Conservation (phyloP, 1,140 invertebrate species). For the Eriosoma lanigerum region DNA sequence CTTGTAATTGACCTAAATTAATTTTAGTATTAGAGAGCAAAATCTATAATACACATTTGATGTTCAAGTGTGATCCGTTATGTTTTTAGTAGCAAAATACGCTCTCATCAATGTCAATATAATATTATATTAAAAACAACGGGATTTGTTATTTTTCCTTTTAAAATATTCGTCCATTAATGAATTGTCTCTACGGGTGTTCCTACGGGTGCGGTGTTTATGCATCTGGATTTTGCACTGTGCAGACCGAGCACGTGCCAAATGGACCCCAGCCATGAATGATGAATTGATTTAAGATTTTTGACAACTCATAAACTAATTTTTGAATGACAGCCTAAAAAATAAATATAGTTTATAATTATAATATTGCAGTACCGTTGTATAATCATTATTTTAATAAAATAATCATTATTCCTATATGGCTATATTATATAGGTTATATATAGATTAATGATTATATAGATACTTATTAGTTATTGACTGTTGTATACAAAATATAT, state of each 20-base stretch:
- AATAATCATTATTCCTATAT: neutral
- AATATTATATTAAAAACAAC: too few species aligned
- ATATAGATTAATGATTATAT: too few species aligned
- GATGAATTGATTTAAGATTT: neutral
- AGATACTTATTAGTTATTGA: too few species aligned
- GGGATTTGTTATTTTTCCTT: constrained; percentile 39
- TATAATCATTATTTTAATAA: neutral
- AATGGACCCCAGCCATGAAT: neutral
- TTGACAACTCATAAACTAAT: constrained; percentile 37
- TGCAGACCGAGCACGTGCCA: constrained; percentile 21
- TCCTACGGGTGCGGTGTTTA: constrained; percentile 40
- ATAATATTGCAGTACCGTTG: neutral
- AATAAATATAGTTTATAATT: neutral
- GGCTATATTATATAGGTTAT: too few species aligned
- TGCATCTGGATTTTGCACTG: constrained; percentile 13
- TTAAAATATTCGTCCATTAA: constrained; percentile 7
- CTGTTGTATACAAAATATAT: too few species aligned
- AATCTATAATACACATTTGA: neutral
- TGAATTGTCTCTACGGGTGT: constrained; percentile 41
- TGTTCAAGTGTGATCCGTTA: neutral
- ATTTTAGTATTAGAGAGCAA: too few species aligned
- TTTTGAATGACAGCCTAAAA: neutral
- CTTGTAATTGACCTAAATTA: constrained; percentile 4
- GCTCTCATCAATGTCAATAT: constrained; percentile 39
- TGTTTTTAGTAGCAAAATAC: constrained; percentile 28